A percentile compares a stretch with the other conserved stretches of the same genome.
phyloP scores from a whole-genome alignment of 2,797 vertebrate genomes.

The Kryptopterus vitreolus region DNA sequence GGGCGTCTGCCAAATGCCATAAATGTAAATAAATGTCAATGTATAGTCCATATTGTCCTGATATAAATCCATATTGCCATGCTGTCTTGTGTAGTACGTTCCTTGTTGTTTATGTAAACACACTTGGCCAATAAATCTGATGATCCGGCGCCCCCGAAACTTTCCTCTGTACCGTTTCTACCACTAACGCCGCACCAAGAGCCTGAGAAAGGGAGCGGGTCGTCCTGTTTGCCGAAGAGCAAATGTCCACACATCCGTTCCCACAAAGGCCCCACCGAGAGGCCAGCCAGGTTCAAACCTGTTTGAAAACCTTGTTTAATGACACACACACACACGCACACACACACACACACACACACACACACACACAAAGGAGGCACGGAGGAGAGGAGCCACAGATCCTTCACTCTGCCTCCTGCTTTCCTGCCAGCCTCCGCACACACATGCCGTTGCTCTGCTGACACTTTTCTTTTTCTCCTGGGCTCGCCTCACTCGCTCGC shows the following conservation, averaged over 20 bases:
- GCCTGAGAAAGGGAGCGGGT: conserved; percentile 73
- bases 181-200: conserved; percentile 53
- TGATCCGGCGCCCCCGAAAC: no score
- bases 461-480: conserved; percentile 56
- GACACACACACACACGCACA: no score
- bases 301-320: conserved; percentile 78
- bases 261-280: conserved; percentile 78
- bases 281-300: conserved; percentile 76
- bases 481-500: conserved; percentile 33
- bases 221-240: conserved; percentile 73
- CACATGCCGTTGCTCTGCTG: conserved; percentile 60
- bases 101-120: no score
- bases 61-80: no score
- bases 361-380: conserved; percentile 71
- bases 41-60: no score
- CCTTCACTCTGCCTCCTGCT: conserved; percentile 58
- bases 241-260: conserved; percentile 78
- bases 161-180: no score
- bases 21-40: no score
- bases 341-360: no score
- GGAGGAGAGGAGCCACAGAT: conserved; percentile 54
- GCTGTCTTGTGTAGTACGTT: no score
- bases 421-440: conserved; percentile 52
- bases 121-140: no score
- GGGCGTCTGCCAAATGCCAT: no score